Conservation (phyloP, 1,140 invertebrate genomes). For the Berghia stephanieae region DNA sequence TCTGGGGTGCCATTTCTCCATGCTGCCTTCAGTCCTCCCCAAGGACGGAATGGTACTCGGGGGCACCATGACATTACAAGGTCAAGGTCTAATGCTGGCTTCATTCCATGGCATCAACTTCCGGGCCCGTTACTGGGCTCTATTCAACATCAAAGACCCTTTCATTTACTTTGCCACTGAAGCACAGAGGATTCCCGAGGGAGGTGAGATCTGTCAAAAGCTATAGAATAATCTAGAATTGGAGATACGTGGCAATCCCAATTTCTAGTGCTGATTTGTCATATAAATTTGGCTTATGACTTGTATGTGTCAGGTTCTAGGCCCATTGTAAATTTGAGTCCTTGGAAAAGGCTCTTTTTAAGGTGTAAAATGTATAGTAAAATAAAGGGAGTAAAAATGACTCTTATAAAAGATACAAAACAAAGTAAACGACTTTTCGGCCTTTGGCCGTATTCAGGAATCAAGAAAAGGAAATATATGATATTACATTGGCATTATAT, state of each 20-base stretch:
- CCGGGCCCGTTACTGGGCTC: slow-evolving; percentile 94
- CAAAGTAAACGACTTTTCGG: no score
- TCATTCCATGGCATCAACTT: slow-evolving; percentile 98
- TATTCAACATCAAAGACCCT: slow-evolving; percentile 93
- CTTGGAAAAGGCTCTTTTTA: no score
- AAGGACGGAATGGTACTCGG: slow-evolving; percentile 84
- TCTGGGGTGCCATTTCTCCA: slow-evolving; percentile 77
- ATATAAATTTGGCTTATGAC: no score
- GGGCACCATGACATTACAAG: slow-evolving; percentile 81
- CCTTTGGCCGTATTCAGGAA: no score
- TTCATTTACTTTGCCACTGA: slow-evolving; percentile 95
- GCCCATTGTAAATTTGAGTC: no score
- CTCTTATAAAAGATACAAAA: no score
- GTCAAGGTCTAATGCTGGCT: slow-evolving; percentile 88
- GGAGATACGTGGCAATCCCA: background rate
- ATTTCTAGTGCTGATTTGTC: no score
- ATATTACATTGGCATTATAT: no score
- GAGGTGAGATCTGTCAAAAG: slow-evolving; percentile 38
- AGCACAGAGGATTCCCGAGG: slow-evolving; percentile 73
- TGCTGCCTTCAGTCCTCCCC: slow-evolving; percentile 76
- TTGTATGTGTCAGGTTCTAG: no score
- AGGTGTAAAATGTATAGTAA: no score
- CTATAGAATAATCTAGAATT: background rate
- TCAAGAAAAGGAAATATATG: no score
- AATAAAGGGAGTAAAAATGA: no score